These are phyloP conservation scores for Caenorhabditis panamensis DNA, from an alignment of 2,888 invertebrate genomes.

Conservation along the genomic window DNA sequence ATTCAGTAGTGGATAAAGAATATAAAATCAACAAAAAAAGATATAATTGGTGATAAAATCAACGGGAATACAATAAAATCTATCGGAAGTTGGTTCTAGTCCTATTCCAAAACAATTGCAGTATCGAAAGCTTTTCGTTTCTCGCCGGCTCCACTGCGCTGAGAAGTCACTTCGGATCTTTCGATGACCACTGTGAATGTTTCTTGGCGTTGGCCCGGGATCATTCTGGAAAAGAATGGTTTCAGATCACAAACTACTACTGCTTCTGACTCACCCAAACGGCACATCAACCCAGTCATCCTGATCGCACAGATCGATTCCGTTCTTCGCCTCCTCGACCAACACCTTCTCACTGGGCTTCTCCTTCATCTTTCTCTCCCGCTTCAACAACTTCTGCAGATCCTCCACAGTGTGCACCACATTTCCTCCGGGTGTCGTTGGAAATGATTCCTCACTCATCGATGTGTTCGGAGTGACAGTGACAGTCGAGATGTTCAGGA, in stretches of 20 bases:
- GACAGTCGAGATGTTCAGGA: slow-evolving; percentile 27
- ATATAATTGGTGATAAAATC: background rate
- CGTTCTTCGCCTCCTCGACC: background rate
- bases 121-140: slow-evolving; percentile 41
- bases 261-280: slow-evolving; percentile 55
- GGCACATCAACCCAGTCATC: slow-evolving; percentile 56
- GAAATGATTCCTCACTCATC: background rate
- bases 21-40: background rate
- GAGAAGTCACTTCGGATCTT: background rate
- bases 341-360: background rate
- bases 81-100: background rate
- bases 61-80: background rate
- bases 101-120: slow-evolving; percentile 27
- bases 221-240: slow-evolving; percentile 53
- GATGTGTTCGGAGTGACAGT: background rate
- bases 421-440: background rate
- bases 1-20: background rate
- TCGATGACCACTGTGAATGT: slow-evolving; percentile 59
- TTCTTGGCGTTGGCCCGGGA: slow-evolving; percentile 61
- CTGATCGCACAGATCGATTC: slow-evolving; percentile 43
- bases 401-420: slow-evolving; percentile 48
- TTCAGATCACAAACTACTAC: no score
- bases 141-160: background rate
- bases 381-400: slow-evolving; percentile 42
- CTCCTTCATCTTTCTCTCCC: background rate